These are phyloP conservation scores for Toxotes jaculatrix DNA, from an alignment of 2,113 vertebrate species.

Conservation along the genomic window DNA sequence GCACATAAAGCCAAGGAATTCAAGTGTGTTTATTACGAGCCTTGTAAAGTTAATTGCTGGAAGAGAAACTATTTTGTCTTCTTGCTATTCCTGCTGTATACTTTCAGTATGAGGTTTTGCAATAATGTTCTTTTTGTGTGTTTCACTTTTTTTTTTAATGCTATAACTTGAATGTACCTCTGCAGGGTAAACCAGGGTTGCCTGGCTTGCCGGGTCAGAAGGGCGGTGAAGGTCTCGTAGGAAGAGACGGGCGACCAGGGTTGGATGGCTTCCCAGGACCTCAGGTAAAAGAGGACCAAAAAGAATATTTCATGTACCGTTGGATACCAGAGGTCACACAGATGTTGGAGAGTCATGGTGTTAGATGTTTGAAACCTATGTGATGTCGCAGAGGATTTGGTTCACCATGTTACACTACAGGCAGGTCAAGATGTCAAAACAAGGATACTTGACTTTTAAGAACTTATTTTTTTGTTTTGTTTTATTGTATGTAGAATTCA, in stretches of 20 bases:
- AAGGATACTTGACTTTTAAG: no score
- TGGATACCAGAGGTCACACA: background rate
- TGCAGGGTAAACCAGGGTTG: conserved; percentile 80
- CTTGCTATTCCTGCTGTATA: background rate
- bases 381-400: no score
- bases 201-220: conserved; percentile 76
- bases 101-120: background rate
- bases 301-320: background rate
- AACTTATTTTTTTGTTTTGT: no score
- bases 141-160: background rate
- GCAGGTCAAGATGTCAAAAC: no score
- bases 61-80: background rate
- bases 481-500: no score
- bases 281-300: conserved; percentile 79
- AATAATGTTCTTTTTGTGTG: background rate
- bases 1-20: no score
- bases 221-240: conserved; percentile 81
- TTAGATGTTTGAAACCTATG: background rate
- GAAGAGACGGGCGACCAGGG: conserved; percentile 88
- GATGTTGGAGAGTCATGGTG: background rate
- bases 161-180: background rate
- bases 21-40: no score
- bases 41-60: no score
- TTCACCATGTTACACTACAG: no score
- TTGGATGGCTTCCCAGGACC: conserved; percentile 89